Evolutionary conservation across 2,888 invertebrate species (phyloP).

Genomic region (Nemotelus nigrinus): DNA sequence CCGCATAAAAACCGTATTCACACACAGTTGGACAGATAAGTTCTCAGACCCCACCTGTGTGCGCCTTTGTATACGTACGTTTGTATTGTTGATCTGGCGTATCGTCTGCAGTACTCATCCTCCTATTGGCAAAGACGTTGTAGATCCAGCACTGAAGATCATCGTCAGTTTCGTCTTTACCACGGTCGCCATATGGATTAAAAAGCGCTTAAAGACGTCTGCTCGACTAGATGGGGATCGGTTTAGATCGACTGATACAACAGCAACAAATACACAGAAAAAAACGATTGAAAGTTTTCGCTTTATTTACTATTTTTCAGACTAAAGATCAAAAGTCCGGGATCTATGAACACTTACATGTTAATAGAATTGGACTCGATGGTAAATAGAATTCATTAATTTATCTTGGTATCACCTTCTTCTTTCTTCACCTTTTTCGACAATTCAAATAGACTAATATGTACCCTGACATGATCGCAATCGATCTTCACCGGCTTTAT

Average conservation of each 20-base stretch:
- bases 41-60: conserved; percentile 39
- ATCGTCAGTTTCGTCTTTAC: not conserved
- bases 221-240: not conserved
- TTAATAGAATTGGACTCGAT: no score
- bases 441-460: conserved; percentile 8
- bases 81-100: not conserved
- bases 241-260: no score
- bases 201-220: conserved; percentile 16
- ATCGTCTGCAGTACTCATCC: not conserved
- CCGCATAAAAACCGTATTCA: not conserved
- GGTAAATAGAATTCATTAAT: no score
- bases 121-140: conserved; percentile 28
- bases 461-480: not conserved
- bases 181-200: conserved; percentile 40
- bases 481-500: not conserved
- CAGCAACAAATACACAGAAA: no score
- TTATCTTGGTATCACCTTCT: no score
- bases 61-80: not conserved
- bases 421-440: not conserved
- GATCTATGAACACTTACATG: no score
- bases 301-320: no score
- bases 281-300: no score
- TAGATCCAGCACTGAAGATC: conserved; percentile 15
- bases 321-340: no score
- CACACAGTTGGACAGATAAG: conserved; percentile 18